Percentiles rank a stretch among this genome's conserved stretches.
Evolutionary conservation across 2,113 vertebrate genomes (phyloP).

Genomic region (Grus americana): DNA sequence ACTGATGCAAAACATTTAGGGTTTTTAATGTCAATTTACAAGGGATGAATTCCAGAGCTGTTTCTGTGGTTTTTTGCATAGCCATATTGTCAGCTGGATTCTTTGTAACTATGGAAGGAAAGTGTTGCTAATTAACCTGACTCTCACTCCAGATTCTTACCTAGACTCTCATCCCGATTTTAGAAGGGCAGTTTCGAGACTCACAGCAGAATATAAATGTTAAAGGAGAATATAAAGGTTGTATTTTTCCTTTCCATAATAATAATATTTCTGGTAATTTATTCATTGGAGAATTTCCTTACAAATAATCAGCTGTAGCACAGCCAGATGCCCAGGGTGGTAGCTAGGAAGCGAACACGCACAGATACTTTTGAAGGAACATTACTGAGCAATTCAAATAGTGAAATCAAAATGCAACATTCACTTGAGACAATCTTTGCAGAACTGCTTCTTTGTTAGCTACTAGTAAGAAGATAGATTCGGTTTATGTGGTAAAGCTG

Average conservation of each 20-base stretch:
- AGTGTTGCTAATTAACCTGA: not conserved
- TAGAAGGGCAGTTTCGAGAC: not conserved
- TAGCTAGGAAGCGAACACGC: not conserved
- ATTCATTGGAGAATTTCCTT: not conserved
- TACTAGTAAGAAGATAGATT: not conserved
- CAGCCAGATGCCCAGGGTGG: not conserved
- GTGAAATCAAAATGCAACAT: not conserved
- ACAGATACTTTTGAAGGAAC: not conserved
- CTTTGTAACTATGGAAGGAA: not conserved
- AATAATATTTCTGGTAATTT: not conserved
- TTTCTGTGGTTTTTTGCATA: not conserved
- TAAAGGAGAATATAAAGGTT: not conserved
- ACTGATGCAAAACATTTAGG: not conserved
- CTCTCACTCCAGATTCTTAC: not conserved
- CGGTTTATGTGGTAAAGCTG: not conserved
- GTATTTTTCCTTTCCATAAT: not conserved
- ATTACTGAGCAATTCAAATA: not conserved
- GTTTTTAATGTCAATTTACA: not conserved
- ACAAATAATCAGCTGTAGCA: not conserved
- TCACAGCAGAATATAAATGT: not conserved
- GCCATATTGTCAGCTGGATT: not conserved
- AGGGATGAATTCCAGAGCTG: not conserved
- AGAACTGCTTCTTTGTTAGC: not conserved
- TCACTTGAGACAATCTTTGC: not conserved
- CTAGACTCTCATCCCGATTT: not conserved